A percentile compares a stretch with the other conserved stretches of the same genome.
Conservation (phyloP, 2,888 invertebrate genomes). For the Xiphydria camelus region DNA sequence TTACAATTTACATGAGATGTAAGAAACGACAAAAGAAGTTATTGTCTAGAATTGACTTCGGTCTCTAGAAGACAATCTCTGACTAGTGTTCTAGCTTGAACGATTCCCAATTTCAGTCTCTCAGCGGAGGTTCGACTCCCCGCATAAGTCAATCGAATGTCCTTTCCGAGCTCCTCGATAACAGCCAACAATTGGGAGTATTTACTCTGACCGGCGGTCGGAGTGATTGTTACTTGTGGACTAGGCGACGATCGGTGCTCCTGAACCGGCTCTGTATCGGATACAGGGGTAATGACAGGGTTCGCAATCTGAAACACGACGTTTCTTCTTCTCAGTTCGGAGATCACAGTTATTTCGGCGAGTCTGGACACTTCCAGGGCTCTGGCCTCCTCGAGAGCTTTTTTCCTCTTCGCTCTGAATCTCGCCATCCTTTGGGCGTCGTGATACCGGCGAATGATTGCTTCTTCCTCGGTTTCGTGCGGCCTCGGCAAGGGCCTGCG, state of each 20-base stretch:
- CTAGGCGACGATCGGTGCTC: too few relatives aligned
- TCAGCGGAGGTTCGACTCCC: conserved; percentile 93
- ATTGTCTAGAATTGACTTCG: conserved; percentile 83
- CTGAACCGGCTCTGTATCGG: neutral
- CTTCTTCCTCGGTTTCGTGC: conserved; percentile 42
- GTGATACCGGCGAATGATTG: conserved; percentile 37
- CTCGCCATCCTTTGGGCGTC: conserved; percentile 46
- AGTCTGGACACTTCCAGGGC: conserved; percentile 26
- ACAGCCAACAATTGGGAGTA: conserved; percentile 89
- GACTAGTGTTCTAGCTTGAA: conserved; percentile 90
- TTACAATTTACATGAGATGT: too few relatives aligned
- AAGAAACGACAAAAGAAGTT: neutral
- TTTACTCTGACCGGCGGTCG: conserved; percentile 67
- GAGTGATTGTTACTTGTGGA: conserved; percentile 3
- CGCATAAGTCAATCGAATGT: conserved; percentile 93
- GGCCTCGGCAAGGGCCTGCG: conserved; percentile 25
- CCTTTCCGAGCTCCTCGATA: conserved; percentile 94
- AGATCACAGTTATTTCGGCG: conserved; percentile 26
- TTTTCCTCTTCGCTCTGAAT: conserved; percentile 38
- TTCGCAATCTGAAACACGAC: conserved; percentile 27
- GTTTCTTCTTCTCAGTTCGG: conserved; percentile 27
- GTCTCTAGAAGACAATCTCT: conserved; percentile 94
- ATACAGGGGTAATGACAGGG: conserved; percentile 3
- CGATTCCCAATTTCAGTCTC: conserved; percentile 89
- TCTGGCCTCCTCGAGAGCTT: conserved; percentile 36